Conservation (phyloP, 2,888 invertebrate species). For the Lordiphosa andalusiaca region DNA sequence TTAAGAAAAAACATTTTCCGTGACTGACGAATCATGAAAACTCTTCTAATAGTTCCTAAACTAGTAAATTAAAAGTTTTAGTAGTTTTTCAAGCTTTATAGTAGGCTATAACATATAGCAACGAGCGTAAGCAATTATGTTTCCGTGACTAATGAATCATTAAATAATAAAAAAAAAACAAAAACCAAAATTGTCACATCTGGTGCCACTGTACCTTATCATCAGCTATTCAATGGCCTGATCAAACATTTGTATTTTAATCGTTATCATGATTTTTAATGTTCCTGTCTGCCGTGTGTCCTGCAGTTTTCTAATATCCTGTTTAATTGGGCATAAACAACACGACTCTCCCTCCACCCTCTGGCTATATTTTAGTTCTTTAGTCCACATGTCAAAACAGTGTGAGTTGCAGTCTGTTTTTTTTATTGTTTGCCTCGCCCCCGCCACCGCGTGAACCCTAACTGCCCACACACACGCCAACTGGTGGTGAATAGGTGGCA, state of each 20-base stretch:
- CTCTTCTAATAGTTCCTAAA: too few species aligned
- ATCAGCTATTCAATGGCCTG: not conserved
- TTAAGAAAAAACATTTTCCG: too few species aligned
- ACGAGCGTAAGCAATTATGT: too few species aligned
- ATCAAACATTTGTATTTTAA: constrained; percentile 4
- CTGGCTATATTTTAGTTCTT: constrained; percentile 1
- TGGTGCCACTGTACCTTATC: not conserved
- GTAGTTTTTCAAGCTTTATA: too few species aligned
- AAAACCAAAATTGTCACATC: too few species aligned
- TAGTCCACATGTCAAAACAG: constrained; percentile 20
- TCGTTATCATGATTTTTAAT: constrained; percentile 30
- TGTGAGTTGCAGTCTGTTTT: constrained; percentile 4
- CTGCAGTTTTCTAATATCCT: constrained; percentile 57
- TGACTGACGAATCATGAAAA: too few species aligned
- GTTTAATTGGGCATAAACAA: constrained; percentile 50
- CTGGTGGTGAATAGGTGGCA: constrained; percentile 32
- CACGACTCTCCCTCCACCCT: constrained; percentile 17
- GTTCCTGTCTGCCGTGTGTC: constrained; percentile 26
- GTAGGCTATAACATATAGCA: too few species aligned
- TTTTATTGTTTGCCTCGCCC: constrained; percentile 15
- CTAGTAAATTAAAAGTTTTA: too few species aligned
- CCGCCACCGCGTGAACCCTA: constrained; percentile 1
- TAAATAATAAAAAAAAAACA: too few species aligned
- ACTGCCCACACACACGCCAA: constrained; percentile 51
- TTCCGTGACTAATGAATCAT: too few species aligned